Evolutionary conservation across 2,113 vertebrate species (phyloP).

Genomic region (Gymnocephalus cernua): DNA sequence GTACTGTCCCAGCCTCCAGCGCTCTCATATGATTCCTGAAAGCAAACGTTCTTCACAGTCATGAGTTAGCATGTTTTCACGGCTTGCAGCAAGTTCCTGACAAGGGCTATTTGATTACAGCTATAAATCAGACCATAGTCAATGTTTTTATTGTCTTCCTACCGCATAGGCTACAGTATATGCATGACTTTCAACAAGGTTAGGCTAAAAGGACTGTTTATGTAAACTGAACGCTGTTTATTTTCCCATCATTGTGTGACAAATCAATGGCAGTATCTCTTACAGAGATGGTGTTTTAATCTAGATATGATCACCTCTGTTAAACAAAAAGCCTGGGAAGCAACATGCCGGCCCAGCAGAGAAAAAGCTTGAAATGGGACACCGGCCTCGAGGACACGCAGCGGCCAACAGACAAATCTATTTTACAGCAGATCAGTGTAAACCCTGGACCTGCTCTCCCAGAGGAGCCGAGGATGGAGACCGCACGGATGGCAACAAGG

Average conservation of each 20-base stretch:
- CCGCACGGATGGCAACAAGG: conserved; percentile 61
- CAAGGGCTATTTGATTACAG: conserved; percentile 37
- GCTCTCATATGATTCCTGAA: conserved; percentile 79
- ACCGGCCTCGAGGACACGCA: conserved; percentile 23
- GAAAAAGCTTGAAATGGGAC: conserved; percentile 64
- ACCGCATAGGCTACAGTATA: neutral
- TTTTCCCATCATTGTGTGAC: conserved; percentile 37
- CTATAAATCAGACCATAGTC: conserved; percentile 45
- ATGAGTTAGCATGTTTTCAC: conserved; percentile 79
- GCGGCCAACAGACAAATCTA: conserved; percentile 53
- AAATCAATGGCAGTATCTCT: conserved; percentile 74
- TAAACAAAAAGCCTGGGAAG: conserved; percentile 57
- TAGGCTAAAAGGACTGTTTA: conserved; percentile 24
- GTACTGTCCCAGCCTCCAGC: conserved; percentile 67
- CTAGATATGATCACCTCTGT: conserved; percentile 55
- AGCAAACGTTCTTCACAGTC: conserved; percentile 72
- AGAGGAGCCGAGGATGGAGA: conserved; percentile 64
- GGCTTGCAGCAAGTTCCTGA: conserved; percentile 57
- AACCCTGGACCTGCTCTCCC: conserved; percentile 59
- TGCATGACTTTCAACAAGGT: neutral
- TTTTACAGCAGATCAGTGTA: conserved; percentile 48
- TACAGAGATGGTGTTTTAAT: conserved; percentile 76
- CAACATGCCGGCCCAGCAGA: conserved; percentile 32
- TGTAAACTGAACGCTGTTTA: conserved; percentile 26
- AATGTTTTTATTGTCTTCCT: neutral